A percentile compares a stretch with the other conserved stretches of the same genome.
Evolutionary conservation across 2,797 vertebrate species (phyloP).

Genomic region (Pangasius krempfi): DNA sequence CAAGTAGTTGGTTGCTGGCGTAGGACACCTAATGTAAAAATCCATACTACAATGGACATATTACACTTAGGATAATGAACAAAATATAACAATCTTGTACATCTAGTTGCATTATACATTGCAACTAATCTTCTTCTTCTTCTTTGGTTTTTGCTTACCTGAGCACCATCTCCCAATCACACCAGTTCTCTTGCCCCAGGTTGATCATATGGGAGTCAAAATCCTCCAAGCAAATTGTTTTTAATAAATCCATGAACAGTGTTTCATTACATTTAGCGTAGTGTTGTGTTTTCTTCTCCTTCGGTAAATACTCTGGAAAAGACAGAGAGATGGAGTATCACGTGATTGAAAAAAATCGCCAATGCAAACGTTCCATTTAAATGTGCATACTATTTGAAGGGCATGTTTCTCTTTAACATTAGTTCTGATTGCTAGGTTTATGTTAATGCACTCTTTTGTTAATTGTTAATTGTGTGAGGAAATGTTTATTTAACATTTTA

Average conservation of each 20-base stretch:
- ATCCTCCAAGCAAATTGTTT: rapidly evolving
- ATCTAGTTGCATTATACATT: background rate
- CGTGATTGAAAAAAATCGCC: background rate
- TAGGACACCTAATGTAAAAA: background rate
- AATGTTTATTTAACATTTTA: background rate
- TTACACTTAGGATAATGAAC: no score
- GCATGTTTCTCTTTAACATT: background rate
- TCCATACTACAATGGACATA: background rate
- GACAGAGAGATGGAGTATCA: background rate
- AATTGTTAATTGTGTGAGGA: no score
- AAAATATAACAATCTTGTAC: background rate
- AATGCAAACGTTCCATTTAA: background rate
- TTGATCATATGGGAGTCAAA: rapidly evolving
- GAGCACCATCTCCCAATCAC: constrained; percentile 21
- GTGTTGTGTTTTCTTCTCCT: background rate
- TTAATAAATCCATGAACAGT: background rate
- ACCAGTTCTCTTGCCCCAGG: background rate
- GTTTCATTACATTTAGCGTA: background rate
- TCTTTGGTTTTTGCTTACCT: background rate
- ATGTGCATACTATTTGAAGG: background rate
- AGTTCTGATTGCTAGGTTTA: background rate
- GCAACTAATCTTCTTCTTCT: background rate
- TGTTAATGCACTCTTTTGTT: background rate
- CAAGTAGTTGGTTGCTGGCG: background rate
- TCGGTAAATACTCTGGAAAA: constrained; percentile 5